Percentiles rank a stretch among this genome's conserved stretches.
Evolutionary conservation across 2,797 vertebrate species (phyloP).

Genomic region (Morelia viridis): DNA sequence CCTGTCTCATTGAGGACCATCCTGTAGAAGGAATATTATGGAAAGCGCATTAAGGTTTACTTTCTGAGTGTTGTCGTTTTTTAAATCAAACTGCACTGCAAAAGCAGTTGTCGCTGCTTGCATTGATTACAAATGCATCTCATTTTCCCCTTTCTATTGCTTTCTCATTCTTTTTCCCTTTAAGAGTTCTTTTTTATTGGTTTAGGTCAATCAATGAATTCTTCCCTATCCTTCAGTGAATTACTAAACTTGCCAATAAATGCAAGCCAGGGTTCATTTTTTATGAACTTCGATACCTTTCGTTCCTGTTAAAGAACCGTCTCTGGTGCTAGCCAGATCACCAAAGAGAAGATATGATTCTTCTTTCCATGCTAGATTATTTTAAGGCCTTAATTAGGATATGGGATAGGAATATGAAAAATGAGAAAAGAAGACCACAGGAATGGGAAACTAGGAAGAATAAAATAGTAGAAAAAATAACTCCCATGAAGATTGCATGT

Average conservation of each 20-base stretch:
- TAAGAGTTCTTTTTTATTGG: slow-evolving; percentile 1
- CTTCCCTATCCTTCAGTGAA: neutral
- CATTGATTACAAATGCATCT: slow-evolving; percentile 31
- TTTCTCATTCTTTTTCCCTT: neutral
- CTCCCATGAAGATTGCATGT: neutral
- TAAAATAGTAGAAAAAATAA: neutral
- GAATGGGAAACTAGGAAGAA: neutral
- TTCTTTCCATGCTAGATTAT: neutral
- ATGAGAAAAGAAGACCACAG: neutral
- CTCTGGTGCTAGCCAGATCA: neutral
- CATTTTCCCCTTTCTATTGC: slow-evolving; percentile 32
- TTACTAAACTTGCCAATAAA: neutral
- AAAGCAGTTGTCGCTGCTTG: slow-evolving; percentile 19
- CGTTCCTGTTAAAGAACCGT: too few species aligned
- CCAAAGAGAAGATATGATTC: neutral
- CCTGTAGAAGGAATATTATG: slow-evolving; percentile 58
- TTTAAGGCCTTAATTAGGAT: neutral
- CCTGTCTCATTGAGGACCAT: slow-evolving; percentile 48
- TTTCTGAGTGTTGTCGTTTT: slow-evolving; percentile 40
- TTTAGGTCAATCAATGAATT: neutral
- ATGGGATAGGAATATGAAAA: neutral
- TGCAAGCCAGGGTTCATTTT: neutral
- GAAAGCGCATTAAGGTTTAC: slow-evolving; percentile 63
- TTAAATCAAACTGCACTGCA: slow-evolving; percentile 47
- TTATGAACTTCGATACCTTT: neutral